phyloP scores from a whole-genome alignment of 2,888 invertebrate species.

The Choreutis nemorana region DNA sequence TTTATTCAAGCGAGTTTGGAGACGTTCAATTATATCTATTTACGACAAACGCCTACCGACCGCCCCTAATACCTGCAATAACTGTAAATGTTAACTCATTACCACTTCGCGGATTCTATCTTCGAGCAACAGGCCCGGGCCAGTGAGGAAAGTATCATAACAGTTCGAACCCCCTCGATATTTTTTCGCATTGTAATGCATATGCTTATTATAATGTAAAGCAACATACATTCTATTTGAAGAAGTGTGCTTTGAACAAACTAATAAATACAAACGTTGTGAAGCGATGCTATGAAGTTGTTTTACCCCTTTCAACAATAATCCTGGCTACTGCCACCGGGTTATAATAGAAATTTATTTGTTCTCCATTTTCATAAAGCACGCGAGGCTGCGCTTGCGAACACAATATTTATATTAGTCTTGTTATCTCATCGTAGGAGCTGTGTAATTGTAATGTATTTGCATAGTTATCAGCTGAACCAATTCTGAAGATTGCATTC shows the following conservation, averaged over 20 bases:
- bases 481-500: constrained; percentile 6
- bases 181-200: no score
- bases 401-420: constrained; percentile 31
- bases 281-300: no score
- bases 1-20: constrained; percentile 7
- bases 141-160: no score
- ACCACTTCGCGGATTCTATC: constrained; percentile 44
- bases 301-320: no score
- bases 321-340: constrained; percentile 19
- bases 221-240: no score
- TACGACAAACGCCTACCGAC: constrained; percentile 28
- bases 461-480: constrained; percentile 14
- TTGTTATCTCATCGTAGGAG: constrained; percentile 26
- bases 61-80: constrained; percentile 33
- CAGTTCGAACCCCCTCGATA: no score
- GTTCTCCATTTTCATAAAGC: constrained; percentile 48
- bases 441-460: constrained; percentile 35
- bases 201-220: no score
- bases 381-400: constrained; percentile 26
- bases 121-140: constrained; percentile 9
- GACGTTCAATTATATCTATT: constrained; percentile 16
- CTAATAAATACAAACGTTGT: no score
- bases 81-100: constrained; percentile 43
- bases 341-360: constrained; percentile 42
- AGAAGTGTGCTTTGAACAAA: no score